Evolutionary conservation across 1,140 invertebrate species (phyloP).

Genomic region (Dreissena polymorpha): DNA sequence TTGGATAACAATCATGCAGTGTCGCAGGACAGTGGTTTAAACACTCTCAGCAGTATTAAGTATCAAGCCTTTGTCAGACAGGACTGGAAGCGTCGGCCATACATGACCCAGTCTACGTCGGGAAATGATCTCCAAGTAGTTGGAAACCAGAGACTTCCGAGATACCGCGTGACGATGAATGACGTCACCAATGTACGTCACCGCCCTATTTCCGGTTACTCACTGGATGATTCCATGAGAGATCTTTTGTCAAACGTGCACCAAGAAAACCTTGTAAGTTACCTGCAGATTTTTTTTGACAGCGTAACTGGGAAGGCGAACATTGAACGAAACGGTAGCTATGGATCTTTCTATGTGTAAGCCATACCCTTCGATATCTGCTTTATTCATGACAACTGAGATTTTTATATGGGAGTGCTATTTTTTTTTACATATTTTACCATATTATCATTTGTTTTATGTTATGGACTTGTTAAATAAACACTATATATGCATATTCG

Average conservation of each 20-base stretch:
- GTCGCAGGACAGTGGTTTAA: constrained; percentile 13
- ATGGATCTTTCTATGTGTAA: too few relatives aligned
- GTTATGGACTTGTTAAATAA: too few relatives aligned
- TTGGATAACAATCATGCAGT: constrained; percentile 14
- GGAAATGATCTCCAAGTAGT: neutral
- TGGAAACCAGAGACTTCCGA: constrained; percentile 11
- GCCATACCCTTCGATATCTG: too few relatives aligned
- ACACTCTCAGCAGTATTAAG: neutral
- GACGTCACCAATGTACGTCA: constrained; percentile 15
- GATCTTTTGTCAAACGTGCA: constrained; percentile 44
- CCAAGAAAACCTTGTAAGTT: constrained; percentile 33
- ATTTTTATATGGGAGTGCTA: too few relatives aligned
- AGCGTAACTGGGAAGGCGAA: constrained; percentile 14
- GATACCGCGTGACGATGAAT: constrained; percentile 44
- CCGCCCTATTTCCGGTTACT: constrained; percentile 7
- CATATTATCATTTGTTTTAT: too few relatives aligned
- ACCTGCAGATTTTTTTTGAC: constrained; percentile 42
- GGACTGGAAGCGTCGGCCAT: constrained; percentile 45
- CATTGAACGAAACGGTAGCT: too few relatives aligned
- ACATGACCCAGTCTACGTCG: constrained; percentile 26
- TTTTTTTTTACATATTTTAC: too few relatives aligned
- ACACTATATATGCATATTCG: too few relatives aligned
- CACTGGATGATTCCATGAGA: constrained; percentile 47
- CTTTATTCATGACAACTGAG: too few relatives aligned
- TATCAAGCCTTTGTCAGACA: neutral